Conservation (phyloP, 2,797 vertebrate genomes). For the Poeciliopsis turneri region DNA sequence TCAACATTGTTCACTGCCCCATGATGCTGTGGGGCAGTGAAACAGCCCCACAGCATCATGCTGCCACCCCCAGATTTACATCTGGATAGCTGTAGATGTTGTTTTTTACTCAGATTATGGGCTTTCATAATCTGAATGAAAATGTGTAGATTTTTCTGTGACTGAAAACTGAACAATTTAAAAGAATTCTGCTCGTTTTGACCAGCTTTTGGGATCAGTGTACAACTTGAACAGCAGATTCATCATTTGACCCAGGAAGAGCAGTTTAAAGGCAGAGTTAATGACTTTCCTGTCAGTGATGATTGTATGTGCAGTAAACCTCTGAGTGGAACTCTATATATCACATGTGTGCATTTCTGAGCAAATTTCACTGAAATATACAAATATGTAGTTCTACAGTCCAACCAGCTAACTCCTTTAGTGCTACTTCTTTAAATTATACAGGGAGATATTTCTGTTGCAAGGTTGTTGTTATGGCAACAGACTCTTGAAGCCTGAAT, state of each 20-base stretch:
- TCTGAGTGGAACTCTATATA: neutral
- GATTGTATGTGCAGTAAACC: neutral
- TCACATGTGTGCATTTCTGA: neutral
- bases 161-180: neutral
- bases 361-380: neutral
- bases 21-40: neutral
- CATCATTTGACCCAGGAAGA: neutral
- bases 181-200: neutral
- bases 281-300: neutral
- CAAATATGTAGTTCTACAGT: neutral
- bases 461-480: neutral
- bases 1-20: neutral
- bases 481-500: neutral
- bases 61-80: neutral
- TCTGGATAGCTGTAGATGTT: neutral
- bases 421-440: constrained; percentile 2
- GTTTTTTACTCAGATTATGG: neutral
- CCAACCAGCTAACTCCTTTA: neutral
- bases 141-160: neutral
- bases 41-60: neutral
- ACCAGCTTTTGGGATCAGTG: neutral
- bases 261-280: neutral
- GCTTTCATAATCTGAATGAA: neutral
- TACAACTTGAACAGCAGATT: neutral
- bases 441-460: constrained; percentile 10